These are phyloP conservation scores for Trachelus stipa DNA, from an alignment of 2,888 invertebrate genomes.

Conservation along the genomic window DNA sequence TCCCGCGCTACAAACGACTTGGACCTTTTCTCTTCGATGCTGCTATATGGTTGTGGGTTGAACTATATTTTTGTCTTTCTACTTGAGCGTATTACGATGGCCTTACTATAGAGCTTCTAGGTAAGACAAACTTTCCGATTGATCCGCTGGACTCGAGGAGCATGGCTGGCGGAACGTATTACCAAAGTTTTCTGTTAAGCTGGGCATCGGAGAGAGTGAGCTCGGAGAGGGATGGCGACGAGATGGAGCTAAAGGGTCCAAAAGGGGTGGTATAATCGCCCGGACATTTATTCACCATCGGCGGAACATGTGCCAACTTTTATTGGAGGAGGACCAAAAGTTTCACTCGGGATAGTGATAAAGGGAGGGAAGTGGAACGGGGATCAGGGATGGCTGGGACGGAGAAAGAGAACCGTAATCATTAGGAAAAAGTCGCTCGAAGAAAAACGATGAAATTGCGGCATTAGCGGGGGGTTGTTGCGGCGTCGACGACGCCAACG, in stretches of 20 bases:
- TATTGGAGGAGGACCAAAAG: conserved; percentile 59
- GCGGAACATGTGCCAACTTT: conserved; percentile 58
- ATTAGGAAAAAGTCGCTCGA: conserved; percentile 50
- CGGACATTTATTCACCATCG: conserved; percentile 57
- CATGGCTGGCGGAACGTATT: conserved; percentile 42
- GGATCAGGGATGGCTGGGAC: conserved; percentile 2
- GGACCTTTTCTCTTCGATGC: no score
- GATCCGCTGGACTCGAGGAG: conserved; percentile 23
- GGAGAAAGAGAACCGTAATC: conserved; percentile 41
- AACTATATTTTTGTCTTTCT: neutral
- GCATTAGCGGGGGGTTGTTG: conserved; percentile 51
- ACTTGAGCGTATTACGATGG: neutral
- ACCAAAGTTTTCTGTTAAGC: conserved; percentile 48
- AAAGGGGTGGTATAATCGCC: conserved; percentile 50
- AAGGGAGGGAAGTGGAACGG: conserved; percentile 9
- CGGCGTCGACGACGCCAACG: conserved; percentile 28
- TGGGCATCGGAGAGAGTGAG: conserved; percentile 19
- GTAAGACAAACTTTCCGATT: conserved; percentile 37
- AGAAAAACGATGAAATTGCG: conserved; percentile 55
- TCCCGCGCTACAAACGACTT: no score
- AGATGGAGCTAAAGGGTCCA: conserved; percentile 7
- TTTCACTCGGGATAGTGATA: conserved; percentile 35
- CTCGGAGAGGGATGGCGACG: conserved; percentile 13
- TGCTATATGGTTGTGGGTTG: no score
- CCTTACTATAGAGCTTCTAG: neutral